Evolutionary conservation across 2,113 vertebrate species (phyloP).

Genomic region (Antidorcas marsupialis): DNA sequence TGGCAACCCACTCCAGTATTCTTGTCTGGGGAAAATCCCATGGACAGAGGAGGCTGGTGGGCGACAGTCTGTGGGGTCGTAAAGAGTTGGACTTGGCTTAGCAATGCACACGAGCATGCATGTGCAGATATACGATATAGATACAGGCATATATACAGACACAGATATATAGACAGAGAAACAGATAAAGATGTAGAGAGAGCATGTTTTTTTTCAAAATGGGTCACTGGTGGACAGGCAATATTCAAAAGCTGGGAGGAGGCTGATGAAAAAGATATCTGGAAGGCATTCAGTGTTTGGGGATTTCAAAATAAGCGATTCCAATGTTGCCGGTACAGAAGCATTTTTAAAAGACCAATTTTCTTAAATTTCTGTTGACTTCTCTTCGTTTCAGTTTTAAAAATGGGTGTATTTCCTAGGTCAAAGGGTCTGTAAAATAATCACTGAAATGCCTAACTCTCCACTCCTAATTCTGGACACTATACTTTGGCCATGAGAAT

Average conservation of each 20-base stretch:
- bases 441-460: not conserved
- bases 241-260: not conserved
- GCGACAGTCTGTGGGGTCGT: not conserved
- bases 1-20: not conserved
- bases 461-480: too few species aligned
- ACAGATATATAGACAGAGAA: too few species aligned
- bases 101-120: fast-evolving
- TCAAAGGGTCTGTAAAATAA: not conserved
- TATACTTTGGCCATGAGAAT: too few species aligned
- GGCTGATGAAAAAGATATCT: not conserved
- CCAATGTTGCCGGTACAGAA: not conserved
- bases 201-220: not conserved
- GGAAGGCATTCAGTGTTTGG: not conserved
- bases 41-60: not conserved
- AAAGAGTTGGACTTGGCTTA: not conserved
- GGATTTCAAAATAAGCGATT: too few species aligned
- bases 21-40: not conserved
- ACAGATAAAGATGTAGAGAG: too few species aligned
- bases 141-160: not conserved
- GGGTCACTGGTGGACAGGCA: not conserved
- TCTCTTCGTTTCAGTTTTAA: not conserved
- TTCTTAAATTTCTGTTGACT: not conserved
- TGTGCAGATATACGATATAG: not conserved
- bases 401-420: not conserved
- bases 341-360: not conserved